Conservation (phyloP, 2,888 invertebrate genomes). For the Polietes domitor region DNA sequence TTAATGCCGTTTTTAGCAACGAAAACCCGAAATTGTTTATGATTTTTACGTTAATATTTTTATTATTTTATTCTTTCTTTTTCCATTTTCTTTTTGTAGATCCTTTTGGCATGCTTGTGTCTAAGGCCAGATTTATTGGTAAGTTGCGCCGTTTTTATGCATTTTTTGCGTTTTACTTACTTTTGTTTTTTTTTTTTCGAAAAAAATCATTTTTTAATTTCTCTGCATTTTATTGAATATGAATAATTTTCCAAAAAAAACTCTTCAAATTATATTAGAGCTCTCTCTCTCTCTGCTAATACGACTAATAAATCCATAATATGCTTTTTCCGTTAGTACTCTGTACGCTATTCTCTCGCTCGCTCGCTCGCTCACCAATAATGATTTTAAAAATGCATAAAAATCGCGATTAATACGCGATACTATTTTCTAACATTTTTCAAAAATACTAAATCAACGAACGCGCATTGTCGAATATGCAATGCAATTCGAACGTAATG, state of each 20-base stretch:
- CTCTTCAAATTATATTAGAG: not conserved
- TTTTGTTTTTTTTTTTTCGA: slow-evolving; percentile 54
- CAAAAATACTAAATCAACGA: not conserved
- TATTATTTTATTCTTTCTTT: slow-evolving; percentile 81
- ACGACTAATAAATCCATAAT: slow-evolving; percentile 38
- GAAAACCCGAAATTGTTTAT: slow-evolving; percentile 41
- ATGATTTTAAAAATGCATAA: slow-evolving; percentile 61
- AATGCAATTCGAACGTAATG: not conserved
- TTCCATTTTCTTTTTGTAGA: slow-evolving; percentile 85
- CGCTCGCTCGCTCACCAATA: not conserved
- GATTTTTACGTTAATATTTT: slow-evolving; percentile 65
- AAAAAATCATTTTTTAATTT: slow-evolving; percentile 61
- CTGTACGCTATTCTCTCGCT: not conserved
- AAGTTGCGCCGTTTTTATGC: slow-evolving; percentile 82
- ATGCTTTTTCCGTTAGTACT: slow-evolving; percentile 48
- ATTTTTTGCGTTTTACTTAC: slow-evolving; percentile 67
- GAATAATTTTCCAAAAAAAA: slow-evolving; percentile 20
- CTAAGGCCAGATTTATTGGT: slow-evolving; percentile 89
- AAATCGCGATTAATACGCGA: slow-evolving; percentile 10
- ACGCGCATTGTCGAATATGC: not conserved
- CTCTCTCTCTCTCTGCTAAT: too few relatives aligned
- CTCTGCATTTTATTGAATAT: not conserved
- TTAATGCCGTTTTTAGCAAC: slow-evolving; percentile 37
- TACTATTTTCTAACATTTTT: slow-evolving; percentile 38
- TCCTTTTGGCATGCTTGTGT: slow-evolving; percentile 89